Percentiles rank a stretch among this genome's conserved stretches.
phyloP scores from a whole-genome alignment of 23 tunicate species.

The Diplosoma virens region DNA sequence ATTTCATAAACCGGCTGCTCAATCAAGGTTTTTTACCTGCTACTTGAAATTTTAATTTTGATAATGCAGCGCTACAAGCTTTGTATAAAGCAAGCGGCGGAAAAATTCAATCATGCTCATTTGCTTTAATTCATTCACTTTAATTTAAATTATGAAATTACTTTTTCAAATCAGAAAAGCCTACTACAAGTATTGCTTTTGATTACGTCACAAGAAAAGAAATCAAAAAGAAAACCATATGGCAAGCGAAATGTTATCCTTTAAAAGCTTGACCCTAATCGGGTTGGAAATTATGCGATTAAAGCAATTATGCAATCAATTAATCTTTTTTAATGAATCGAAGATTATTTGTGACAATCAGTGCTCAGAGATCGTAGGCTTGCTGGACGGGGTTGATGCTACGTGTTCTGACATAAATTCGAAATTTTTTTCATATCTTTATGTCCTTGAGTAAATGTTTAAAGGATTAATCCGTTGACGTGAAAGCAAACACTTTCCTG shows the following conservation, averaged over 20 bases:
- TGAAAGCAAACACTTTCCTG: too few relatives aligned
- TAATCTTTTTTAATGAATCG: slow-evolving; percentile 32
- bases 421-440: too few relatives aligned
- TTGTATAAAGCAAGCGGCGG: not conserved
- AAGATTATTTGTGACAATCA: too few relatives aligned
- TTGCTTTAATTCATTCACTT: slow-evolving; percentile 15
- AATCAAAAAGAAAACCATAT: not conserved
- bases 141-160: slow-evolving; percentile 35
- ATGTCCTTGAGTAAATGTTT: too few relatives aligned
- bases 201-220: not conserved
- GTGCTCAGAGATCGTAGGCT: too few relatives aligned
- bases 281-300: slow-evolving; percentile 23
- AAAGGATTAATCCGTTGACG: too few relatives aligned
- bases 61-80: not conserved
- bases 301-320: slow-evolving; percentile 32
- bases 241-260: slow-evolving; percentile 1
- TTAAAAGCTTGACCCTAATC: slow-evolving; percentile 5
- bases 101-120: not conserved
- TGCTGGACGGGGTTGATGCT: too few relatives aligned
- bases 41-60: not conserved
- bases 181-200: not conserved
- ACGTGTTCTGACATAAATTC: too few relatives aligned
- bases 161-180: not conserved
- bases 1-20: too few relatives aligned
- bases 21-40: too few relatives aligned